Conservation (phyloP, 2,113 vertebrate genomes). For the Bettongia penicillata region DNA sequence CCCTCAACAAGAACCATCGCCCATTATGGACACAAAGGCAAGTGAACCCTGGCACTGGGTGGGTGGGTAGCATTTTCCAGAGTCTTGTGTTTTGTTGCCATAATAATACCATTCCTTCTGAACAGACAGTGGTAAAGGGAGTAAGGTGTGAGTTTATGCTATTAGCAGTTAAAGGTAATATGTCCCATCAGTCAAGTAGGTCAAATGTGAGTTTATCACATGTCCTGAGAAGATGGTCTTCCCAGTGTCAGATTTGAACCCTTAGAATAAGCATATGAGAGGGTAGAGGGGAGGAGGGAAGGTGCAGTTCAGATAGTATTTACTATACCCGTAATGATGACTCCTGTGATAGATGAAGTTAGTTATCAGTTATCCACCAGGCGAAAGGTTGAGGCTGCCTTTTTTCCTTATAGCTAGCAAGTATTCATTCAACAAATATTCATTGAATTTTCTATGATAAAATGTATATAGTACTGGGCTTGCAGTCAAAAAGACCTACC, state of each 20-base stretch:
- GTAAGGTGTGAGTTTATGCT: not conserved
- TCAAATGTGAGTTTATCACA: not conserved
- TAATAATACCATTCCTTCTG: not conserved
- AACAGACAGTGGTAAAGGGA: not conserved
- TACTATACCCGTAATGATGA: not conserved
- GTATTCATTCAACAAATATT: not conserved
- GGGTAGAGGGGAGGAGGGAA: no score
- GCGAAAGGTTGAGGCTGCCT: not conserved
- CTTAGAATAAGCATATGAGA: no score
- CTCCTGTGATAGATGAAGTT: not conserved
- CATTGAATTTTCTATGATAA: no score
- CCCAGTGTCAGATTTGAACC: not conserved
- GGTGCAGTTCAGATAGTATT: not conserved
- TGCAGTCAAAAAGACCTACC: not conserved
- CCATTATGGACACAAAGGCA: fast-evolving
- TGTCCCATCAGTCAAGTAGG: not conserved
- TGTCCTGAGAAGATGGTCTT: not conserved
- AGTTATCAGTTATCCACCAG: not conserved
- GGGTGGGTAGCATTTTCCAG: not conserved
- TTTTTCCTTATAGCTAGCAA: slow-evolving; percentile 8
- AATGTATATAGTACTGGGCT: no score
- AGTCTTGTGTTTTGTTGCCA: not conserved
- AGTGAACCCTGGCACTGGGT: no score
- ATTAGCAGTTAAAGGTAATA: no score
- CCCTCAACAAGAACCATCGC: not conserved